phyloP scores from a whole-genome alignment of 2,113 vertebrate genomes.

The Thalassarche chlororhynchos region DNA sequence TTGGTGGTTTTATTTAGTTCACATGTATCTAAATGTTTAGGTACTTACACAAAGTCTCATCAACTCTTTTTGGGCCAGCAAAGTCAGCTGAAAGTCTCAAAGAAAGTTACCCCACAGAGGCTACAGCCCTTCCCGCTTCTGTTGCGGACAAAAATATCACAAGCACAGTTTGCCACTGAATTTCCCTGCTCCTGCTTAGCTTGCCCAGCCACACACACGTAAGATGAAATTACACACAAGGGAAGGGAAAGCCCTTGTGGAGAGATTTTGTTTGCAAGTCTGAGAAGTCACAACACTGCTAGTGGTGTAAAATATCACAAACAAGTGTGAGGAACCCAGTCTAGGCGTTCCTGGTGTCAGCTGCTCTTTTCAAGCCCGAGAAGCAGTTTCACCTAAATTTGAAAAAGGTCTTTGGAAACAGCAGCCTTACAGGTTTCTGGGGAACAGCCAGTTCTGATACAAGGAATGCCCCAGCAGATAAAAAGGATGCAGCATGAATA shows the following conservation, averaged over 20 bases:
- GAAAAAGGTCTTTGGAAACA: not conserved
- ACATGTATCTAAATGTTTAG: slow-evolving; percentile 25
- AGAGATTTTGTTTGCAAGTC: not conserved
- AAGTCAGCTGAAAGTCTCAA: not conserved
- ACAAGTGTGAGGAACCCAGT: not conserved
- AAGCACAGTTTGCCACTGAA: not conserved
- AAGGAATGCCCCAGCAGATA: not conserved
- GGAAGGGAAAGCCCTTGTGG: not conserved
- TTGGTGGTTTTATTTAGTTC: not conserved
- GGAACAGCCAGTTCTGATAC: not conserved
- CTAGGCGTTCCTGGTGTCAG: rapidly evolving
- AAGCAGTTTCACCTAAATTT: not conserved
- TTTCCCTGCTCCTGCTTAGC: not conserved
- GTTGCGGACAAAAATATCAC: not conserved
- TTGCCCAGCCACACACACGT: not conserved
- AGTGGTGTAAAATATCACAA: not conserved
- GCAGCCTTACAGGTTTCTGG: not conserved
- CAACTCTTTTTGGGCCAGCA: not conserved
- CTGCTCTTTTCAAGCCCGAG: not conserved
- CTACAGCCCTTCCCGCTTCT: not conserved
- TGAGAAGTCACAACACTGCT: not conserved
- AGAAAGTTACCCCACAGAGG: not conserved
- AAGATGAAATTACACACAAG: not conserved
- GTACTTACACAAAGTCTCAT: slow-evolving; percentile 27
- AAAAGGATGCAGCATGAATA: not conserved